Conservation (phyloP, 2,797 vertebrate species). For the Scarus forsteni region DNA sequence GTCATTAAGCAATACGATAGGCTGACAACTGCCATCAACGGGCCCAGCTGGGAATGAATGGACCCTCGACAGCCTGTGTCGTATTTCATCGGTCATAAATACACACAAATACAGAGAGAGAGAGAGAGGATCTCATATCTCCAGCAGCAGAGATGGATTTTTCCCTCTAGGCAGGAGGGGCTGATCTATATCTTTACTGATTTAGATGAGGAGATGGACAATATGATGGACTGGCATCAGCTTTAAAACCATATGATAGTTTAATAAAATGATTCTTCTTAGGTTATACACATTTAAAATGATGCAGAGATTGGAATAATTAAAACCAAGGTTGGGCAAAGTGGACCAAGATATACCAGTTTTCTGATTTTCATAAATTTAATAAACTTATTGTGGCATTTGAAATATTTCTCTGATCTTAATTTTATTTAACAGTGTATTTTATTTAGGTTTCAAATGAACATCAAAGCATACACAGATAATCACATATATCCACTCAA, state of each 20-base stretch:
- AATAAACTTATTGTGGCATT: no score
- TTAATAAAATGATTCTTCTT: conserved; percentile 65
- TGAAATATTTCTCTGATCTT: no score
- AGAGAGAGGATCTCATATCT: conserved; percentile 68
- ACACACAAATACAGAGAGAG: conserved; percentile 3
- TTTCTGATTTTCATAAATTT: no score
- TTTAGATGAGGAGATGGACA: conserved; percentile 73
- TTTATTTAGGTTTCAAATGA: no score
- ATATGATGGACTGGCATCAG: conserved; percentile 66
- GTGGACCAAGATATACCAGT: no score
- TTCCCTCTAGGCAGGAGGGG: conserved; percentile 58
- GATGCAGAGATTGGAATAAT: neutral
- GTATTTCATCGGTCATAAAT: conserved; percentile 64
- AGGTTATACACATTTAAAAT: conserved; percentile 34
- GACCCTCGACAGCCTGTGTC: conserved; percentile 69
- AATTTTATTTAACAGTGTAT: no score
- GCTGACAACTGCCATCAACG: conserved; percentile 71
- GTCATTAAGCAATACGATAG: conserved; percentile 78
- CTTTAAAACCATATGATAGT: conserved; percentile 53
- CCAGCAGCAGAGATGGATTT: conserved; percentile 72
- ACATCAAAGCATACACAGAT: no score
- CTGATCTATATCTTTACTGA: conserved; percentile 78
- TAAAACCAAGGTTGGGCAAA: no score
- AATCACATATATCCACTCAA: no score
- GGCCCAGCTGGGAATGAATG: conserved; percentile 70